Evolutionary conservation across 2,888 invertebrate genomes (phyloP).

Genomic region (Acrobasis suavella): DNA sequence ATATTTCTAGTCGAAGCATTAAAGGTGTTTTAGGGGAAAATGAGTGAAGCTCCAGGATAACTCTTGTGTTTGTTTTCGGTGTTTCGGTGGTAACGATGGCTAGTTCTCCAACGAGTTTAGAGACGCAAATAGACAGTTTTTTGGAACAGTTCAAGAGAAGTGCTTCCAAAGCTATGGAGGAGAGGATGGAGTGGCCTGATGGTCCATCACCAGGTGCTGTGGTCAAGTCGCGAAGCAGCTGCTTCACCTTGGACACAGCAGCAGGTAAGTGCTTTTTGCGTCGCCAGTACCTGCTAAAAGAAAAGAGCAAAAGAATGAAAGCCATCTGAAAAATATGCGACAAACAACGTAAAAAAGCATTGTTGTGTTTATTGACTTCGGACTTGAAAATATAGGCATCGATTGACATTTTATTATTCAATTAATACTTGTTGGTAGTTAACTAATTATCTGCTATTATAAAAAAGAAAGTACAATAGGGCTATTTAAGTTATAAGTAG

Average conservation of each 20-base stretch:
- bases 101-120: constrained; percentile 87
- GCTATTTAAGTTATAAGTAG: too few species aligned
- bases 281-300: too few species aligned
- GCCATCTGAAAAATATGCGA: too few species aligned
- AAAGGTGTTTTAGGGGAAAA: constrained; percentile 49
- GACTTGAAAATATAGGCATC: too few species aligned
- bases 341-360: too few species aligned
- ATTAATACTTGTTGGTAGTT: too few species aligned
- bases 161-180: constrained; percentile 89
- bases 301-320: too few species aligned
- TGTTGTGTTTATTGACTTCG: too few species aligned
- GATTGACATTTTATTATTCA: too few species aligned
- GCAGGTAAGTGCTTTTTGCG: constrained; percentile 56
- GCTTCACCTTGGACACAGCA: constrained; percentile 71
- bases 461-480: too few species aligned
- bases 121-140: constrained; percentile 93
- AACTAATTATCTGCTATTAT: too few species aligned
- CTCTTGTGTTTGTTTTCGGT: constrained; percentile 76
- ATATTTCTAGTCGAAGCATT: constrained; percentile 35
- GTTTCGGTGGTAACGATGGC: constrained; percentile 83
- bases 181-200: constrained; percentile 79
- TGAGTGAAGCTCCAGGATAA: constrained; percentile 54
- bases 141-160: constrained; percentile 91
- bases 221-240: constrained; percentile 78
- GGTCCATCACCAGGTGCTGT: constrained; percentile 70